A percentile compares a stretch with the other conserved stretches of the same genome.
Evolutionary conservation across 2,888 invertebrate genomes (phyloP).

Genomic region (Flexamia atlantica): DNA sequence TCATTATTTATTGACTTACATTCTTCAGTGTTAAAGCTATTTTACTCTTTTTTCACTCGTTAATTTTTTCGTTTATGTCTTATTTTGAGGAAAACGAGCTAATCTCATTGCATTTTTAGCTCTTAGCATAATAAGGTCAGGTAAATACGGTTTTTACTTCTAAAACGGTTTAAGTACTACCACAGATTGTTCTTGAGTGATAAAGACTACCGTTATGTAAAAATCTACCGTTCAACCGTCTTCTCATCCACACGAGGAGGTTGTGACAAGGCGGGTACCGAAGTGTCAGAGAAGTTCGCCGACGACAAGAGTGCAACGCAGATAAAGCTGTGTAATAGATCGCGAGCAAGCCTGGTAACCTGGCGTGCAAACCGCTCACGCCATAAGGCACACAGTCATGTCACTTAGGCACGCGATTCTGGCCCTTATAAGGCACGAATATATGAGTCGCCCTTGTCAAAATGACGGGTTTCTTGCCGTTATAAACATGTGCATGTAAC

Average conservation of each 20-base stretch:
- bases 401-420: constrained; percentile 41
- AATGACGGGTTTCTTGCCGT: constrained; percentile 1
- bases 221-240: too few species aligned
- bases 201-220: too few species aligned
- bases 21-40: too few species aligned
- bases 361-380: constrained; percentile 47
- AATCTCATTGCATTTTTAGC: too few species aligned
- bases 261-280: background rate
- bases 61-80: too few species aligned
- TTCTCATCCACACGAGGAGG: background rate
- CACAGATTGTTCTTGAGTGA: too few species aligned
- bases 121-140: too few species aligned
- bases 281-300: constrained; percentile 2
- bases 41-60: too few species aligned
- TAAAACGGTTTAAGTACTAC: too few species aligned
- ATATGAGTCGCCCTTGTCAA: constrained; percentile 37
- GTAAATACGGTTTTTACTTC: too few species aligned
- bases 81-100: too few species aligned
- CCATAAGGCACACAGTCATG: constrained; percentile 56
- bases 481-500: constrained; percentile 2
- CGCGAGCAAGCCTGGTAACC: constrained; percentile 1
- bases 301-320: constrained; percentile 34
- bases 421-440: constrained; percentile 48
- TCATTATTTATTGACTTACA: too few species aligned
- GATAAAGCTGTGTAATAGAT: constrained; percentile 37